Percentiles rank a stretch among this genome's conserved stretches.
Evolutionary conservation across 2,888 invertebrate species (phyloP).

Genomic region (Pseudococcus longispinus): DNA sequence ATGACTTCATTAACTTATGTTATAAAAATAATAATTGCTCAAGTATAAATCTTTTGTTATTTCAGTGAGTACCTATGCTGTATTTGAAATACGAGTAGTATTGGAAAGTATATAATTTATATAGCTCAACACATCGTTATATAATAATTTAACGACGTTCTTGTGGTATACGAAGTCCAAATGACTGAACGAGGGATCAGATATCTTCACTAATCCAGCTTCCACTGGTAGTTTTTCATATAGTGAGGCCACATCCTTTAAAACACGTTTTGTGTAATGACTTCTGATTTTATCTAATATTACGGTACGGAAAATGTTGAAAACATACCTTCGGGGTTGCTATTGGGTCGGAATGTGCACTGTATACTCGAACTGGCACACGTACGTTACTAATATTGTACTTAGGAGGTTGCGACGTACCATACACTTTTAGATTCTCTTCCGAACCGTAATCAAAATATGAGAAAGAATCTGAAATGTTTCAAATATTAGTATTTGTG

Average conservation of each 20-base stretch:
- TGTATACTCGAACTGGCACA: constrained; percentile 69
- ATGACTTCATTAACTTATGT: too few species aligned
- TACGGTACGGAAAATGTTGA: neutral
- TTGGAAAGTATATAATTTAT: neutral
- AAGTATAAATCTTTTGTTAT: too few species aligned
- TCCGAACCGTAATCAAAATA: constrained; percentile 68
- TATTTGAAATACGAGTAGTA: neutral
- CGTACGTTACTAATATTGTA: constrained; percentile 70
- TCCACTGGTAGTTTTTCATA: neutral
- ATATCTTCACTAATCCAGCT: neutral
- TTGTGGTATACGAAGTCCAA: neutral
- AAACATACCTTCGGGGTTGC: constrained; percentile 67
- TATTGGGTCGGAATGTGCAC: constrained; percentile 71
- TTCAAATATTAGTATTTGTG: too few species aligned
- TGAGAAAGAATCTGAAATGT: neutral
- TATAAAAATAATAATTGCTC: too few species aligned
- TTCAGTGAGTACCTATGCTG: too few species aligned
- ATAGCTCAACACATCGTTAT: neutral
- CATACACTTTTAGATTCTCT: constrained; percentile 66
- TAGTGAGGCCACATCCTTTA: neutral
- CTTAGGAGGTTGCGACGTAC: constrained; percentile 66
- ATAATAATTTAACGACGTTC: neutral
- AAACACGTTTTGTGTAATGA: too few species aligned
- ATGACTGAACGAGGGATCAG: neutral
- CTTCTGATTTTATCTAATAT: too few species aligned